Evolutionary conservation across 2,113 vertebrate genomes (phyloP), one percentile per base, ranked within the genome.

Genomic region (Labrus mixtus): DNA sequence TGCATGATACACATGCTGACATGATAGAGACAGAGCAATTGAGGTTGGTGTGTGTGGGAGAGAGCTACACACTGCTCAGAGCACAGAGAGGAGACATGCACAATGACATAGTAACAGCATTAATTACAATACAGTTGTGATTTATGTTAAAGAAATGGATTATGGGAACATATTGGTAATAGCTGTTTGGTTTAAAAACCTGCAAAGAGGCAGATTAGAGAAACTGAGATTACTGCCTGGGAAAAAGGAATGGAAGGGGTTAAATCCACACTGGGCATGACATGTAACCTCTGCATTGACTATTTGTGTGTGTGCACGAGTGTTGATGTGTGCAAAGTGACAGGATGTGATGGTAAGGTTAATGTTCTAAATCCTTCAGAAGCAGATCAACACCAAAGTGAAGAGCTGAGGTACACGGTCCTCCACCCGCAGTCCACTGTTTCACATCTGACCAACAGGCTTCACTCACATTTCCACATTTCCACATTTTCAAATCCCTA

Each of bases 401-500:
- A 43, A 68, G 64, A 22, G 1, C 53, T 58, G 62, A 63, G 54
- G 29, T 64, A 51, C 79, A 57, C 15, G 10, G 25, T 39, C 43
- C 46, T 58, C 68, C 48, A 41, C 61, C 33, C 33, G 57, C 10
- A 72, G 36, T 17, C 56, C 58, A 68, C 25, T 76, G 81, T 77
- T 75, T 86, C 13, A 1, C 69, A 67, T 76, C 63, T 51, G 57
- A 83, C 66, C 67, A 70, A 51, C 60, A 56, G 68, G 61, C 54
- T 68, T 73, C 82, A 51, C 62, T 79, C 68, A 70, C 66, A 84
- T 88, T 84, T 81, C 73, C 33, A 62, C 73, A 81, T 87, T 77
- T 81, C 73, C 33, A 62, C 73, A 81, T 87, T 77, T 81, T 78
- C 63, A 89, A 89, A 90, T 87, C 76, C 76, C 1, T 87, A 84